Percentiles rank a stretch among this genome's conserved stretches.
Evolutionary conservation across 2,797 vertebrate genomes (phyloP).

Genomic region (Hafferia zeledoni): DNA sequence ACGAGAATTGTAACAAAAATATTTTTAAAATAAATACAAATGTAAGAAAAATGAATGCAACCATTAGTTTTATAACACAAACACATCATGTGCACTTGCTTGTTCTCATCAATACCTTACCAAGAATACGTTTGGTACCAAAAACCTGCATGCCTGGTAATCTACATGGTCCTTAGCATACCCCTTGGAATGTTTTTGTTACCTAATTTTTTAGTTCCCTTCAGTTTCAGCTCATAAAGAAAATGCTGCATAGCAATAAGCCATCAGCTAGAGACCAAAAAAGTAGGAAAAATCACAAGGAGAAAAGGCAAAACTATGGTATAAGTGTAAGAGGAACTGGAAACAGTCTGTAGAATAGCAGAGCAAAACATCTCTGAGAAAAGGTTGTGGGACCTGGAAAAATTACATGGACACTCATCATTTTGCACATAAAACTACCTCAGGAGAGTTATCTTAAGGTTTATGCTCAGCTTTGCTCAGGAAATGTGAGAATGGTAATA

Average conservation of each 20-base stretch:
- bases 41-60: background rate
- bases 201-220: background rate
- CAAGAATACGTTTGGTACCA: background rate
- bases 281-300: background rate
- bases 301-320: background rate
- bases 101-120: background rate
- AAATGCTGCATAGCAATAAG: background rate
- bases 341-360: background rate
- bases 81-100: background rate
- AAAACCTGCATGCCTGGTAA: background rate
- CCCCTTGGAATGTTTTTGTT: background rate
- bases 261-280: background rate
- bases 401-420: background rate
- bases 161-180: background rate
- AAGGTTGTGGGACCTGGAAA: background rate
- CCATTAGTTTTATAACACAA: background rate
- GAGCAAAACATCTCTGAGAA: background rate
- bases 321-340: background rate
- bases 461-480: background rate
- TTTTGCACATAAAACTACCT: background rate
- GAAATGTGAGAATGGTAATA: background rate
- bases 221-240: background rate
- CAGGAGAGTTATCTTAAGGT: background rate
- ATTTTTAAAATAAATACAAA: background rate
- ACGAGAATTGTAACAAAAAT: background rate